Evolutionary conservation across 2,888 invertebrate genomes (phyloP).

Genomic region (Lasius platythorax): DNA sequence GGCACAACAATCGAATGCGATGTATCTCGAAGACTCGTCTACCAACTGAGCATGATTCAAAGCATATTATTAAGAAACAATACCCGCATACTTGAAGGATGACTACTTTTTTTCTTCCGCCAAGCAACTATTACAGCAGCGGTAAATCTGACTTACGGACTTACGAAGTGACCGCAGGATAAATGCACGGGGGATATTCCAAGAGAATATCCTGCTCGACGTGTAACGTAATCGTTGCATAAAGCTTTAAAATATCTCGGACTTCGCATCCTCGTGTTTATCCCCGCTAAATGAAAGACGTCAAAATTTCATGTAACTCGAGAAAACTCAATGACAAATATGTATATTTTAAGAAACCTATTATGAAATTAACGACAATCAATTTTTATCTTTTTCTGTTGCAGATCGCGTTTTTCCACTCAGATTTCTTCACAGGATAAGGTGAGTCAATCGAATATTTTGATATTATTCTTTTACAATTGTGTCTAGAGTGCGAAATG

Average conservation of each 20-base stretch:
- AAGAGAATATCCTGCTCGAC: conserved; percentile 44
- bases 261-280: conserved; percentile 39
- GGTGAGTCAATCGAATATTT: conserved; percentile 30
- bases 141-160: conserved; percentile 54
- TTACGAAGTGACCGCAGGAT: conserved; percentile 64
- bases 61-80: conserved; percentile 73
- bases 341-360: background rate
- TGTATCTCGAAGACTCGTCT: conserved; percentile 44
- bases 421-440: background rate
- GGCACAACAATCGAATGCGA: conserved; percentile 34
- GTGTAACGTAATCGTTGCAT: conserved; percentile 42
- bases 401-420: conserved; percentile 11
- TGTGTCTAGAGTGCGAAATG: background rate
- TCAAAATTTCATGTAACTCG: conserved; percentile 1
- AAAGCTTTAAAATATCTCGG: conserved; percentile 54
- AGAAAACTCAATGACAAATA: background rate
- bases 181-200: conserved; percentile 60
- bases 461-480: background rate
- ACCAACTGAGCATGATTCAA: conserved; percentile 66
- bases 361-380: background rate
- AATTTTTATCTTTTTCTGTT: conserved; percentile 40
- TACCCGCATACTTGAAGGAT: conserved; percentile 75
- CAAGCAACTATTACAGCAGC: conserved; percentile 59
- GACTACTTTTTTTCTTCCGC: conserved; percentile 73
- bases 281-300: background rate